Base-by-base conservation (phyloP, 2,797 vertebrate genomes). In the Onychomys arenicola region DNA sequence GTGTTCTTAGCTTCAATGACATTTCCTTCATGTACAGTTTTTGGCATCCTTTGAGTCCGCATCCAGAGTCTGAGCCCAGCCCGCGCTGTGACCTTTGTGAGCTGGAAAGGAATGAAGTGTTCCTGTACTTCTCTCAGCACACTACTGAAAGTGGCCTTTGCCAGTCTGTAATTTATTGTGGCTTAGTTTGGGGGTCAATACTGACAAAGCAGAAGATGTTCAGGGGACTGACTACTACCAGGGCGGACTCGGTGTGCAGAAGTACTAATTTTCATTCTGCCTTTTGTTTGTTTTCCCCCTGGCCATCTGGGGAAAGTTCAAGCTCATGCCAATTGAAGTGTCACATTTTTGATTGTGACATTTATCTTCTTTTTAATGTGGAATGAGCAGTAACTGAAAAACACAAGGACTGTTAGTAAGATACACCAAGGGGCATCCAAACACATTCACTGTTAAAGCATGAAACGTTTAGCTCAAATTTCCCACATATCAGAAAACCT, bases 401-500 rank as follows among this genome's bases (percentile, higher is more conserved):
- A 37, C 63, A 84, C 2, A 67, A 61, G 32, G 57, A 82, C 57
- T 69, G 25, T 40, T 87, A 80, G 75, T 49, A 90, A 77, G 89
- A 82, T 16, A 46, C 89, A 43, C 65, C 63, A 90, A 4, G 89
- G 32, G 23, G 9, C 69, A 49, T 89, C 77, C 67, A 86, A 78
- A 71, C 5, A 69, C 21, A 95, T 69, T 78, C 82, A 80, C 37
- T 83, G 23, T 63, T 40, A 93, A 73, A 40, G 63, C 14, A 76
- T 88, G 91, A 63, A 13, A 82, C 82, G 94, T 96, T 95, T 86
- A 96, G 46, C 5, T 91, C 17, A 67, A 19, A 73, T 67, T 92
- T 13, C 4, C 23, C 84, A 12, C 23, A 34, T 4, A 69, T 29
- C 91, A 80, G 82, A 61, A 59, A 52, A 57, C 17, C 34, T 82